phyloP scores from a whole-genome alignment of 2,797 vertebrate species.

The Carcharodon carcharias region DNA sequence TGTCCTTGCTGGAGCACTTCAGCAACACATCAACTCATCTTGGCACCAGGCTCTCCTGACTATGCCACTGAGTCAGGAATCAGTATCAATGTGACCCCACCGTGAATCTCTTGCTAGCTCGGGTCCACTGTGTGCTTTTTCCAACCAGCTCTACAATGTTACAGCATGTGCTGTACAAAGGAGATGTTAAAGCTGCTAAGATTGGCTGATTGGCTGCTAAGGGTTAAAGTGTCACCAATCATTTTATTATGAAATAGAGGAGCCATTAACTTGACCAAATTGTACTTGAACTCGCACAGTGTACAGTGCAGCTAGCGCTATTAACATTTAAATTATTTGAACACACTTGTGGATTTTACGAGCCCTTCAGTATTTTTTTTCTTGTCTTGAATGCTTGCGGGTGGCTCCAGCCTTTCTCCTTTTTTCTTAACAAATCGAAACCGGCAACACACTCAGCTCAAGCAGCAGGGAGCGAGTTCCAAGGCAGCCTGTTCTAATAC shows the following conservation, averaged over 20 bases:
- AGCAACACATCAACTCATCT: background rate
- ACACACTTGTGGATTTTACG: conserved; percentile 32
- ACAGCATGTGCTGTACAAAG: too few species aligned
- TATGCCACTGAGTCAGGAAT: background rate
- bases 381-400: background rate
- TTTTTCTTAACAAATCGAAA: background rate
- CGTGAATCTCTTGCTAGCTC: background rate
- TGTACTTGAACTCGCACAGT: background rate
- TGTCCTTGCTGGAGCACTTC: background rate
- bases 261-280: conserved; percentile 11
- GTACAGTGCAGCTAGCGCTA: background rate
- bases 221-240: conserved; percentile 26
- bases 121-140: background rate
- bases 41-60: background rate
- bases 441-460: background rate
- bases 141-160: background rate
- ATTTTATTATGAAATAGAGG: conserved; percentile 2
- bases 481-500: background rate
- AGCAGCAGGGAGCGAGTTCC: conserved; percentile 15
- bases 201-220: background rate
- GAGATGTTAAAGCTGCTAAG: background rate
- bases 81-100: background rate
- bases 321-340: conserved; percentile 37
- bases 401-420: background rate
- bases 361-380: background rate